Evolutionary conservation across 2,888 invertebrate genomes (phyloP).

Genomic region (Argyresthia albistria): DNA sequence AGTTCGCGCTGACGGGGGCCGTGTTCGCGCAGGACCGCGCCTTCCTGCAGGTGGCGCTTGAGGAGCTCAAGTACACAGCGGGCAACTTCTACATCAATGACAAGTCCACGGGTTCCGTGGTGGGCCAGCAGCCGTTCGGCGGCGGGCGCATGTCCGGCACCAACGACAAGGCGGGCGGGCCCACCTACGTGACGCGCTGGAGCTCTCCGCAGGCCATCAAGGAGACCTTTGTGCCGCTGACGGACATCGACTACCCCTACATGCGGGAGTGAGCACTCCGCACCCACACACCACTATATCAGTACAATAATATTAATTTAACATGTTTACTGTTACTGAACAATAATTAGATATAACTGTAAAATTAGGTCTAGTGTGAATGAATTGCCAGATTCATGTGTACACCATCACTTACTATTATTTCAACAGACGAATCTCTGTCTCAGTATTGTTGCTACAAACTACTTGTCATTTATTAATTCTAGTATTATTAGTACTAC

Average conservation of each 20-base stretch:
- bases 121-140: conserved; percentile 99
- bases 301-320: conserved; percentile 1
- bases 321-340: conserved; percentile 1
- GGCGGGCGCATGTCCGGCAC: conserved; percentile 97
- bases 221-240: conserved; percentile 89
- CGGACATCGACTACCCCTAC: conserved; percentile 89
- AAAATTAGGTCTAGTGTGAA: background rate
- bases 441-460: no score
- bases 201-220: conserved; percentile 94
- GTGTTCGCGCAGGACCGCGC: conserved; percentile 90
- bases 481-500: no score
- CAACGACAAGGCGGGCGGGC: conserved; percentile 99
- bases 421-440: no score
- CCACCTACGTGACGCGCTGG: conserved; percentile 94
- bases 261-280: conserved; percentile 74
- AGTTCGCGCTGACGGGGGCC: conserved; percentile 95
- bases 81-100: conserved; percentile 99
- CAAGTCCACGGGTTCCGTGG: conserved; percentile 98
- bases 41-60: conserved; percentile 83
- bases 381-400: no score
- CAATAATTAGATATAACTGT: conserved; percentile 2
- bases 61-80: conserved; percentile 89
- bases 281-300: background rate
- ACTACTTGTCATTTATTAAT: no score
- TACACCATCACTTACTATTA: no score